Evolutionary conservation across 2,888 invertebrate species (phyloP).

Genomic region (Stenurella melanura): DNA sequence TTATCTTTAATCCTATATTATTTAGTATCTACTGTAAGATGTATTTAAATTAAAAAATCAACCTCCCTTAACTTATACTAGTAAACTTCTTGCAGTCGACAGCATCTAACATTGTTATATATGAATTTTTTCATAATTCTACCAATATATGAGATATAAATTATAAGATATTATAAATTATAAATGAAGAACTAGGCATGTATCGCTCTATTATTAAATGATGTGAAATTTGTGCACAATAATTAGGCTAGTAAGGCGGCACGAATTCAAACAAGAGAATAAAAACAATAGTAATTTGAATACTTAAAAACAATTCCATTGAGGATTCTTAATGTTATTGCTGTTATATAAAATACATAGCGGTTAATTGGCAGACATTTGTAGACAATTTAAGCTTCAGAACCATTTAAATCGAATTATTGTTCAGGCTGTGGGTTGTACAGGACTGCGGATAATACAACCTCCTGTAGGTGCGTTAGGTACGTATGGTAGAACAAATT

Average conservation of each 20-base stretch:
- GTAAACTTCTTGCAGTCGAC: too few relatives aligned
- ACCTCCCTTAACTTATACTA: too few relatives aligned
- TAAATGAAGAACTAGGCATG: background rate
- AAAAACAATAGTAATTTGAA: conserved; percentile 22
- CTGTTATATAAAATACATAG: conserved; percentile 15
- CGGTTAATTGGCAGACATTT: background rate
- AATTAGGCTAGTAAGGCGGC: conserved; percentile 20
- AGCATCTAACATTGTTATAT: too few relatives aligned
- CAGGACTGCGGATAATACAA: background rate
- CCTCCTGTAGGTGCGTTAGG: too few relatives aligned
- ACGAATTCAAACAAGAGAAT: conserved; percentile 15
- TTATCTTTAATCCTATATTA: too few relatives aligned
- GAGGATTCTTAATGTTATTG: background rate
- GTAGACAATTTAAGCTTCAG: background rate
- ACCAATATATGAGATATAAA: too few relatives aligned
- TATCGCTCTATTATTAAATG: background rate
- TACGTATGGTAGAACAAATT: too few relatives aligned
- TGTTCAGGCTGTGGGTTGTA: background rate
- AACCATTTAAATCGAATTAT: background rate
- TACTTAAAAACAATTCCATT: conserved; percentile 4
- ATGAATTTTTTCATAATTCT: too few relatives aligned
- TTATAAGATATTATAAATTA: background rate
- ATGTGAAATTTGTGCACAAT: conserved; percentile 13
- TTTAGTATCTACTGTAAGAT: too few relatives aligned
- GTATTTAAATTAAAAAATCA: too few relatives aligned